Percentiles rank a stretch among this genome's conserved stretches.
Conservation (phyloP, 2,113 vertebrate genomes). For the Urocolius indicus region DNA sequence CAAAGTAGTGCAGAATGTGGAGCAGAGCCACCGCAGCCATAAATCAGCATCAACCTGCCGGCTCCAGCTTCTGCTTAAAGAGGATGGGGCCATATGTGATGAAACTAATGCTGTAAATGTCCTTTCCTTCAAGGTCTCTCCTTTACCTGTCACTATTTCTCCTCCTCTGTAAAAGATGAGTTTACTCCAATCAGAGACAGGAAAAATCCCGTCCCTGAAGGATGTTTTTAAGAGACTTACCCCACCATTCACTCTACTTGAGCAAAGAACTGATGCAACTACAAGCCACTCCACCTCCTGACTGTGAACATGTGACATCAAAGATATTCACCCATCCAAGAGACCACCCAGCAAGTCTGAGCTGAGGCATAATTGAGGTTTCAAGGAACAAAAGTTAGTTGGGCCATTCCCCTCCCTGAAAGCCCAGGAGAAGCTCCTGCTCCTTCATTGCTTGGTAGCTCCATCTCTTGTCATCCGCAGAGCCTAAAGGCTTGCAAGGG, state of each 20-base stretch:
- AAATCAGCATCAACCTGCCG: conserved; percentile 18
- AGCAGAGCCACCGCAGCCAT: conserved; percentile 39
- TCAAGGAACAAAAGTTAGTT: not conserved
- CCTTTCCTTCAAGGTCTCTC: conserved; percentile 32
- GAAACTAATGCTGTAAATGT: not conserved
- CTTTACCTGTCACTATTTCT: not conserved
- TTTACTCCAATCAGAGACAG: not conserved
- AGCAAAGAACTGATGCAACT: not conserved
- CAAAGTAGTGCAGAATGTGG: conserved; percentile 36
- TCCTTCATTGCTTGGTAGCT: not conserved
- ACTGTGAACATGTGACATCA: not conserved
- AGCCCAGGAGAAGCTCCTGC: not conserved
- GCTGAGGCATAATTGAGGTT: not conserved
- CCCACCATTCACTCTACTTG: not conserved
- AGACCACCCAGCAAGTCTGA: not conserved
- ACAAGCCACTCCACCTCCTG: not conserved
- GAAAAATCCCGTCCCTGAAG: not conserved
- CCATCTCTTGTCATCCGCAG: not conserved
- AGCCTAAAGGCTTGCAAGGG: not conserved
- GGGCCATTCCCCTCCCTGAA: not conserved
- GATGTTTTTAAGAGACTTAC: accelerated
- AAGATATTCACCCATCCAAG: not conserved
- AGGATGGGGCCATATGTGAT: not conserved
- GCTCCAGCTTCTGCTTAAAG: not conserved
- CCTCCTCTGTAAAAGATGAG: not conserved